Evolutionary conservation across 2,113 vertebrate genomes (phyloP).

Genomic region (Pyrgilauda ruficollis): DNA sequence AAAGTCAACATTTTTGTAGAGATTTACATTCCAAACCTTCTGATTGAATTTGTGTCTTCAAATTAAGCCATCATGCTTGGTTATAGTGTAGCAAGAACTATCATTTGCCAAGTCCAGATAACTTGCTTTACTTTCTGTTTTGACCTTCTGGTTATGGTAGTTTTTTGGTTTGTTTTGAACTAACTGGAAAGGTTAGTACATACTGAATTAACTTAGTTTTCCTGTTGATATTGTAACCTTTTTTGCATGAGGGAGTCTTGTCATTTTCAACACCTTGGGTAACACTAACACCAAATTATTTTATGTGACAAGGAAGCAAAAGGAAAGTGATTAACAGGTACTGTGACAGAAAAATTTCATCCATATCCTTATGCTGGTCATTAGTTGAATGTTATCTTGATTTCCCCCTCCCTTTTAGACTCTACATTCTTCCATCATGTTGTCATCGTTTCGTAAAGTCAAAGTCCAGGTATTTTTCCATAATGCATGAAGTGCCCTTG

Average conservation of each 20-base stretch:
- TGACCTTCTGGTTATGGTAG: neutral
- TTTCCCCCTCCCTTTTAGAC: slow-evolving; percentile 73
- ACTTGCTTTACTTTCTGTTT: neutral
- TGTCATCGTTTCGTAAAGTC: slow-evolving; percentile 87
- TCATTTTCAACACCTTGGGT: neutral
- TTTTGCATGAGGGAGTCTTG: neutral
- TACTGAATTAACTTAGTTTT: neutral
- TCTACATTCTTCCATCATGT: slow-evolving; percentile 80
- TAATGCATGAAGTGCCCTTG: slow-evolving; percentile 64
- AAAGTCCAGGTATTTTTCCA: slow-evolving; percentile 86
- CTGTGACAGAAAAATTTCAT: neutral
- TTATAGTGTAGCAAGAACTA: neutral
- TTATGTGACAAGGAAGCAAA: neutral
- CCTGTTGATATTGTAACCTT: neutral
- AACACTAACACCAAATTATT: neutral
- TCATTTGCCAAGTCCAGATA: neutral
- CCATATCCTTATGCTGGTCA: neutral
- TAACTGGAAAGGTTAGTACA: neutral
- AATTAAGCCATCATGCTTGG: neutral
- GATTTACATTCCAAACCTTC: neutral
- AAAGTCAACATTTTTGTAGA: neutral
- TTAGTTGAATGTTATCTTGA: slow-evolving; percentile 66
- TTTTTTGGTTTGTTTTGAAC: neutral
- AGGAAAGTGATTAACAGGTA: neutral
- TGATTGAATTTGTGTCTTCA: neutral